Base-by-base conservation (phyloP, 2,797 vertebrate species). In the Bucorvus abyssinicus region DNA sequence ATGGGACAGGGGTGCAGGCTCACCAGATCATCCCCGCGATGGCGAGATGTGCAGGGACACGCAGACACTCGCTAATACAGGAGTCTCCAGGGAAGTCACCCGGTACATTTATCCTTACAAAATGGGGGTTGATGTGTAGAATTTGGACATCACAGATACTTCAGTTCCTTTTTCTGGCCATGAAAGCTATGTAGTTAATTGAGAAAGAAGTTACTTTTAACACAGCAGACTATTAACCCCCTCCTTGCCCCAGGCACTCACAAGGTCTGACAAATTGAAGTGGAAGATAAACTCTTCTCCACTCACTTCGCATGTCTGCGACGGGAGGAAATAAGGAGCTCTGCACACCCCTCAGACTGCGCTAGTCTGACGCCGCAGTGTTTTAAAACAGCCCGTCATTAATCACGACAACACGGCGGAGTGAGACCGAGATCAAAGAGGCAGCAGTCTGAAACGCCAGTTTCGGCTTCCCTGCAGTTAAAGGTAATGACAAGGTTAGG, bases 11-110 rank as follows among this genome's bases (percentile, higher is more conserved):
- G 19, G 6, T 14, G 5, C 26, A 7, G 20, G 50, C 52, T 29
- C 64, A 7, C 30, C 3, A 14, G 32, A 4, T 6, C 50, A 19
- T 27, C n/a, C 0, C 57, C 2, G 26, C 0, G 6, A 4, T 30
- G 59, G 26, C 50, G 27, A 36, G 84, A 9, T 17, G 88, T 6
- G 42, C 47, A 19, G 68, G 59, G 71, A n/a, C 34, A 4, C 0
- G 2, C 10, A 40, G 38, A 40, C 38, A 40, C 38, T 40, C 38
- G 12, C 38, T 12, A 12, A 40, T 40, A 10, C 38, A 40, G 12
- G 38, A 40, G 38, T 40, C 38, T 40, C 38, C 38, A 40, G 38
- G 38, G 38, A 40, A 12, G 38, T 40, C 38, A 40, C 38, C 38
- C 38, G 12, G 38, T 40, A 40, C 38, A 40, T 40, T 40, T 12